Percentiles rank a stretch among this genome's conserved stretches.
Evolutionary conservation across 1,140 invertebrate species (phyloP).

Genomic region (Brachionus rubens): DNA sequence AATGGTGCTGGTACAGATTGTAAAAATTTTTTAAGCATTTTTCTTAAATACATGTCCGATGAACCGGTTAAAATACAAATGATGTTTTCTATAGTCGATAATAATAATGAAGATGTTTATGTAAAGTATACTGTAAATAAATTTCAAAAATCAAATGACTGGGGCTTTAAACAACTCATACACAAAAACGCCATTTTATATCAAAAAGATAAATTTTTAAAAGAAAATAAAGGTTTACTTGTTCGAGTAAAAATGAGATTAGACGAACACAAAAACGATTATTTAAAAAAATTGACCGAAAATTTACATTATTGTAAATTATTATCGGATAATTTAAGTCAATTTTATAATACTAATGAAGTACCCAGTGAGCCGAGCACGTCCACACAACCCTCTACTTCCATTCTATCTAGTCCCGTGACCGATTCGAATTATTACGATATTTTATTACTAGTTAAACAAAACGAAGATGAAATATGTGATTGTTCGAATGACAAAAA

Average conservation of each 20-base stretch:
- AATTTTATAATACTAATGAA: background rate
- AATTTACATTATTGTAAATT: slow-evolving; percentile 38
- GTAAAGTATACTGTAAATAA: slow-evolving; percentile 46
- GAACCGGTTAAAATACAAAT: slow-evolving; percentile 46
- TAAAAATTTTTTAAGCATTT: slow-evolving; percentile 46
- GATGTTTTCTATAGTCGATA: slow-evolving; percentile 45
- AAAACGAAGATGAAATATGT: background rate
- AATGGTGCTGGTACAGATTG: slow-evolving; percentile 42
- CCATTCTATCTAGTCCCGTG: background rate
- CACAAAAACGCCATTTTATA: slow-evolving; percentile 44
- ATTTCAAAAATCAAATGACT: slow-evolving; percentile 45
- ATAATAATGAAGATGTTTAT: slow-evolving; percentile 42
- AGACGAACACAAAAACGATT: slow-evolving; percentile 42
- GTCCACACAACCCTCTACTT: background rate
- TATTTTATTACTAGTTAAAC: background rate
- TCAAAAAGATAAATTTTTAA: slow-evolving; percentile 27
- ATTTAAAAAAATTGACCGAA: slow-evolving; percentile 31
- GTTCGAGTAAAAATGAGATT: slow-evolving; percentile 24
- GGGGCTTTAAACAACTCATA: slow-evolving; percentile 44
- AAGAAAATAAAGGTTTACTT: background rate
- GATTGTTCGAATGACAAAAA: too few species aligned
- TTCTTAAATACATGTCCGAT: slow-evolving; percentile 42
- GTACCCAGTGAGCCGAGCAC: background rate
- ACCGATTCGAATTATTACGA: slow-evolving; percentile 15
- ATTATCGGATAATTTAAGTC: slow-evolving; percentile 41